phyloP scores from a whole-genome alignment of 2,797 vertebrate species.

The Rhynchotus rufescens region DNA sequence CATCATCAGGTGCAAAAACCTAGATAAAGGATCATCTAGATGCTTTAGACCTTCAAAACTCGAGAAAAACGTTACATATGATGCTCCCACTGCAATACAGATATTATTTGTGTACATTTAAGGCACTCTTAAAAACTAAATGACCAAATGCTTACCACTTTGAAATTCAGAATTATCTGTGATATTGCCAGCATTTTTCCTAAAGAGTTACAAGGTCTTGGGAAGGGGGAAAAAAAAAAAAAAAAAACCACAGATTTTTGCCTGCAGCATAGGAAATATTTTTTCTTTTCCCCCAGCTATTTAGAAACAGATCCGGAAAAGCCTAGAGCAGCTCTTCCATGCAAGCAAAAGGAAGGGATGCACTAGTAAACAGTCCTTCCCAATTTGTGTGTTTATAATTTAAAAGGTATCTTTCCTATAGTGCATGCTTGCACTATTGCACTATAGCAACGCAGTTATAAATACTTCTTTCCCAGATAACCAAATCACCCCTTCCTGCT shows the following conservation, averaged over 20 bases:
- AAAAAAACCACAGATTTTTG: neutral
- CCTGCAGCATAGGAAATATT: no score
- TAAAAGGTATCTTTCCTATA: neutral
- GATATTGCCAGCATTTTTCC: neutral
- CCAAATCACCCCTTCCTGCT: neutral
- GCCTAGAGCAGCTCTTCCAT: neutral
- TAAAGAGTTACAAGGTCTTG: neutral
- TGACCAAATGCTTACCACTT: neutral
- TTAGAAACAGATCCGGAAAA: no score
- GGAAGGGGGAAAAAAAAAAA: neutral
- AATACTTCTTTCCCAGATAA: neutral
- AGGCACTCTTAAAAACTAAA: neutral
- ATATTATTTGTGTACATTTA: neutral
- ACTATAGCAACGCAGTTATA: neutral
- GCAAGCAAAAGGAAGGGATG: no score
- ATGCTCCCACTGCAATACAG: neutral
- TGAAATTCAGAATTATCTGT: neutral
- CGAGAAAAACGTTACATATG: neutral
- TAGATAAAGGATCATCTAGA: neutral
- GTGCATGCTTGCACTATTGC: neutral
- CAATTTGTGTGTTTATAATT: neutral
- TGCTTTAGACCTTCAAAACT: neutral
- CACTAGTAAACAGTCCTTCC: neutral
- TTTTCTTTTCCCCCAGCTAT: neutral
- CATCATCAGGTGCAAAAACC: neutral